Evolutionary conservation across 1,140 invertebrate genomes (phyloP), one percentile per base, ranked within the genome.

Genomic region (Lutraria rhynchaena): DNA sequence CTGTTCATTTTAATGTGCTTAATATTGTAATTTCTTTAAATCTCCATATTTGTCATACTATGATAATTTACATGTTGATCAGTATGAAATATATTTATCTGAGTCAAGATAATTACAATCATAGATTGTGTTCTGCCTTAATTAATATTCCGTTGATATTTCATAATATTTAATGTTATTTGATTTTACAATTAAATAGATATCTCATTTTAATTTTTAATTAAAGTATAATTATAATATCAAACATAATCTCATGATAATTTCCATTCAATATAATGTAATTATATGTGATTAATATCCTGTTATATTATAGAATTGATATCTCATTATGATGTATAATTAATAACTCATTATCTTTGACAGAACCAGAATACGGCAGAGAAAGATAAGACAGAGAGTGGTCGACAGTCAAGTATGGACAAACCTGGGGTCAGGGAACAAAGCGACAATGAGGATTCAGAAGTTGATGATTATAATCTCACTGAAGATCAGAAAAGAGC

Each of bases 401-500:
- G 29, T 1, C 24, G 69, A 11, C 33, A 51, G 60, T 58, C 67
- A 53, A 60, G 27, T 44, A 73, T 65, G 55, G 49, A 60, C 57
- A 57, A 58, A 76, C 11, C 53, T 35, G 55, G 35, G 41, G 7
- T 73, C 67, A 24, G 82, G 67, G 69, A 82, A 60, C 33, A 61
- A 27, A 31, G 58, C 57, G 63, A 87, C 33, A 86, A 87, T 65
- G 86, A 89, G 22, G 86, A 88, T 53, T 86, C 86, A 0, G 88
- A 88, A 46, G 73, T 82, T 5, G 87, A 90, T 27, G 87, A 87
- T 29, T 89, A 89, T 65, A 87, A 81, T 44, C 82, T 90, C 35
- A 91, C 87, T 15, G 89, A 90, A 29, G 90, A 91, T 58, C 90
- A 91, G 63, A 81, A 86, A 70, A 78, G 89, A 33, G 89, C 89